phyloP scores from a whole-genome alignment of 92 coral and sea anemone species.

The Metridium senile region DNA sequence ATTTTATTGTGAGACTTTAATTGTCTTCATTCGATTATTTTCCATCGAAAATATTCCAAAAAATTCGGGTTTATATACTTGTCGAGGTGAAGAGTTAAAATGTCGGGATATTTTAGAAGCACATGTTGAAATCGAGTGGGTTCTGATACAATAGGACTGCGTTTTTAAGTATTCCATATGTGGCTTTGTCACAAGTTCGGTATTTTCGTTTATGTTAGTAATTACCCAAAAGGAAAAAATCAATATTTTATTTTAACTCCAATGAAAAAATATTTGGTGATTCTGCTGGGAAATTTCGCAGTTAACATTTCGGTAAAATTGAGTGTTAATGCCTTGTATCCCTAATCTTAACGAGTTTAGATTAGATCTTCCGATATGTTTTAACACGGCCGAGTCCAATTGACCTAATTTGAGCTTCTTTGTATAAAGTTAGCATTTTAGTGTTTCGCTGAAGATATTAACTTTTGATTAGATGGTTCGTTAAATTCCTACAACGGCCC shows the following conservation, averaged over 20 bases:
- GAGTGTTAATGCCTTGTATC: neutral
- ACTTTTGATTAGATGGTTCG: constrained; percentile 55
- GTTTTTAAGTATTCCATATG: neutral
- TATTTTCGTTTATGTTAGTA: constrained; percentile 19
- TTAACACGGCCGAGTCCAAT: neutral
- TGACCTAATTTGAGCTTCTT: constrained; percentile 56
- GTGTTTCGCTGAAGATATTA: constrained; percentile 51
- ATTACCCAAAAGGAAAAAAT: constrained; percentile 9
- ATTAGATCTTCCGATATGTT: neutral
- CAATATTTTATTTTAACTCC: constrained; percentile 8
- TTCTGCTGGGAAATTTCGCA: neutral
- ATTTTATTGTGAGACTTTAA: constrained; percentile 42
- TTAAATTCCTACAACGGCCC: constrained; percentile 68
- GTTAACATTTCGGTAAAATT: neutral
- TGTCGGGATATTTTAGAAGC: constrained; percentile 7
- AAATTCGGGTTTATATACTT: neutral
- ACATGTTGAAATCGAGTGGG: neutral
- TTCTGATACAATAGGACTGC: neutral
- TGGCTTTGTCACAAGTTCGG: neutral
- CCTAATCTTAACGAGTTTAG: neutral
- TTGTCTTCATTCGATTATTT: neutral
- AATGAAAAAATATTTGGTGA: neutral
- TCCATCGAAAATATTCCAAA: neutral
- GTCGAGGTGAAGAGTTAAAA: neutral
- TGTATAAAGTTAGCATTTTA: constrained; percentile 52